A percentile compares a stretch with the other conserved stretches of the same genome.
Conservation (phyloP, 2,113 vertebrate genomes). For the Nothocercus julius region DNA sequence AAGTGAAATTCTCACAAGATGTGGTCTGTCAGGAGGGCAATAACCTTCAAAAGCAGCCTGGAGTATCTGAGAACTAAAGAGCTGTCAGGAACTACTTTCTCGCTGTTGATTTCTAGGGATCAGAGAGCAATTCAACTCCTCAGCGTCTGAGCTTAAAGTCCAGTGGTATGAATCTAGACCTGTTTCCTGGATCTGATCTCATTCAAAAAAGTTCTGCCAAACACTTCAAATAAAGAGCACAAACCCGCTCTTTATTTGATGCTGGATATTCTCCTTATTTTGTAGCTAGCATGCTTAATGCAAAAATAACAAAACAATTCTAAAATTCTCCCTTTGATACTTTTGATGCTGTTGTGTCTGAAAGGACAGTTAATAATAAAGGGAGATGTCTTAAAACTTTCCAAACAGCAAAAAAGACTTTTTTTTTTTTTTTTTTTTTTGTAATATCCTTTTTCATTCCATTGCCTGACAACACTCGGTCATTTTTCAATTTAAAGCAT, state of each 20-base stretch:
- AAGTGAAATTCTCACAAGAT: neutral
- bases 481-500: constrained; percentile 32
- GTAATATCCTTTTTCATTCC: constrained; percentile 41
- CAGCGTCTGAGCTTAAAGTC: neutral
- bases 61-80: neutral
- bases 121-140: neutral
- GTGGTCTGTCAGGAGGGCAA: neutral
- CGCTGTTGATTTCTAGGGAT: neutral
- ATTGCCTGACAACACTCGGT: neutral
- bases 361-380: neutral
- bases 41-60: neutral
- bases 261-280: neutral
- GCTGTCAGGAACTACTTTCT: neutral
- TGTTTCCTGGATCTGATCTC: neutral
- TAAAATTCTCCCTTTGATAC: neutral
- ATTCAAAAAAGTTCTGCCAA: neutral
- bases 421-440: neutral
- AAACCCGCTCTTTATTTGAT: neutral
- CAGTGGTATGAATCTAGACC: neutral
- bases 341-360: neutral
- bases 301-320: neutral
- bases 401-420: neutral
- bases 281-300: neutral
- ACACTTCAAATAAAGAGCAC: neutral
- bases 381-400: neutral